Base-by-base conservation (phyloP, 1,140 invertebrate species). In the Drosophila subobscura region DNA sequence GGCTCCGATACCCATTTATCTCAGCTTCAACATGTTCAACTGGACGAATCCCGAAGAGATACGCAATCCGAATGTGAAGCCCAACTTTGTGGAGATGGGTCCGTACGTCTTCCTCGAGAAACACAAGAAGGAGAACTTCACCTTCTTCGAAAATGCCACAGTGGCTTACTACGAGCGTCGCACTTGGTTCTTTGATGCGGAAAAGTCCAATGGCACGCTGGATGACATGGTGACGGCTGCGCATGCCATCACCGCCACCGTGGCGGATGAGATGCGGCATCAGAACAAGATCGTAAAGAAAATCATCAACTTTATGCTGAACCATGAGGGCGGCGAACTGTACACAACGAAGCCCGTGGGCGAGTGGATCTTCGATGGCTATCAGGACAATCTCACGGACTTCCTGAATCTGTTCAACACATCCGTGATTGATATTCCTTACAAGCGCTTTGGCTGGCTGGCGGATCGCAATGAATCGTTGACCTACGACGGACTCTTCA, bases 11-110 rank as follows among this genome's bases (percentile, higher is more conserved):
- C 96, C 96, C 0, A 95, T 97, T 91, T 95, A 94, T 81, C 93
- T 97, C n/a, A 94, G 95, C 63, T 93, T 97, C 59, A 94, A 95
- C 88, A 92, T 97, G 59, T 97, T 95, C 85, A 97, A 97, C 90
- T 97, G 96, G 95, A 97, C 96, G 0, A 97, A 97, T 91, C 91
- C 94, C 0, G 91, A 94, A 14, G 91, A 94, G n/a, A 93, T 95
- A 29, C 80, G 91, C 1, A 89, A 93, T 49, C 67, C 78, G 5
- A 72, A 77, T 3, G 90, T 92, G 0, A 96, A 96, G 77, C 95
- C 95, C 5, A 92, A 93, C 29, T 94, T 96, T 60, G 91, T 93
- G 45, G 94, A 96, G 92, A 91, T 95, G 86, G 94, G 94, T 5
- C 94, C 94, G 0, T 95, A 94, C 67, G 93, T 94, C 2, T 95